Conservation (phyloP, 2,113 vertebrate species). For the Vicugna pacos region DNA sequence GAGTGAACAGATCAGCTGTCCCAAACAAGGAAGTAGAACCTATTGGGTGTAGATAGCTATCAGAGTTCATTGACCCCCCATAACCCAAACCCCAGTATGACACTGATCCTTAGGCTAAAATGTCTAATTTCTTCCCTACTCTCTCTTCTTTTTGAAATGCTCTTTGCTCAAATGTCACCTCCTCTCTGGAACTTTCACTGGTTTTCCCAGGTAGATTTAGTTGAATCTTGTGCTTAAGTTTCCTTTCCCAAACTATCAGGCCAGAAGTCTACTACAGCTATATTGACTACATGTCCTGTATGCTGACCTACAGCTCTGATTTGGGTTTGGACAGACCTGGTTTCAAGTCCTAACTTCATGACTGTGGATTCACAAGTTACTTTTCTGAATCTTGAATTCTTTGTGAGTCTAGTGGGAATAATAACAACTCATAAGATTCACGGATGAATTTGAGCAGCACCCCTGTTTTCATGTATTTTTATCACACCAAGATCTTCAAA, state of each 20-base stretch:
- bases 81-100: too few relatives aligned
- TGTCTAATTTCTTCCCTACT: background rate
- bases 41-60: background rate
- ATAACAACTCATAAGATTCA: background rate
- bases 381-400: background rate
- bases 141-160: background rate
- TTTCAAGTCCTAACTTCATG: background rate
- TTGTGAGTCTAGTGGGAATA: background rate
- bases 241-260: background rate
- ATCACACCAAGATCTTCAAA: background rate
- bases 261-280: background rate
- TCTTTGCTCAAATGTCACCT: background rate
- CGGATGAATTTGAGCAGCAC: background rate
- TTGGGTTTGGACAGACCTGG: background rate
- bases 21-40: background rate
- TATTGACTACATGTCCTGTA: background rate
- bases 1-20: background rate
- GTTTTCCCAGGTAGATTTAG: background rate
- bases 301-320: background rate
- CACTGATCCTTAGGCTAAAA: background rate
- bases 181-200: background rate
- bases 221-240: background rate
- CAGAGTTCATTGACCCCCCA: background rate
- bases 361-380: background rate
- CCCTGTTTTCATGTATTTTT: background rate